A percentile compares a stretch with the other conserved stretches of the same genome.
phyloP scores from a whole-genome alignment of 2,113 vertebrate genomes.

The Colius striatus region DNA sequence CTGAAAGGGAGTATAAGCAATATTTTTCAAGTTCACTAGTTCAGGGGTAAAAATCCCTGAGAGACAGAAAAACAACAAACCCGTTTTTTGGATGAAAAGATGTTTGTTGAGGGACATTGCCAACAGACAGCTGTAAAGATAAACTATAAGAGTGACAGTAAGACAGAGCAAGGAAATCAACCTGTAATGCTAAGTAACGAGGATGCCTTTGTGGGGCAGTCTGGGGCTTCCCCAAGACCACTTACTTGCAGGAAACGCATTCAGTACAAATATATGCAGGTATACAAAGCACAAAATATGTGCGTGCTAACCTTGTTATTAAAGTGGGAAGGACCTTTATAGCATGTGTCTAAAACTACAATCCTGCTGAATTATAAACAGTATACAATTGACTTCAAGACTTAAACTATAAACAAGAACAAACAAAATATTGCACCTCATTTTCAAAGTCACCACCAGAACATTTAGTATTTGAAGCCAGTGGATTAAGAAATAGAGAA shows the following conservation, averaged over 20 bases:
- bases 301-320: neutral
- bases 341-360: neutral
- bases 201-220: neutral
- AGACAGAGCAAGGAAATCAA: neutral
- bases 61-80: constrained; percentile 12
- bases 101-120: neutral
- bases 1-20: constrained; percentile 22
- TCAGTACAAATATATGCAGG: neutral
- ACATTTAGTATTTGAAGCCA: neutral
- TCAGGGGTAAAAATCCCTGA: constrained; percentile 55
- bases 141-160: neutral
- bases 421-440: neutral
- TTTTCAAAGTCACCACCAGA: neutral
- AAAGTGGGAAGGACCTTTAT: neutral
- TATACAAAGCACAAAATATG: neutral
- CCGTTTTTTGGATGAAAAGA: neutral
- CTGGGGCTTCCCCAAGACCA: neutral
- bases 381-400: neutral
- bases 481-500: neutral
- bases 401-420: neutral
- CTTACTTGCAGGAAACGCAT: neutral
- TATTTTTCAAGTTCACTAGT: constrained; percentile 47
- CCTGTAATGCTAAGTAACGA: neutral
- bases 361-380: neutral
- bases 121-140: neutral